Conservation (phyloP, 1,140 invertebrate genomes). For the Spodoptera litura region DNA sequence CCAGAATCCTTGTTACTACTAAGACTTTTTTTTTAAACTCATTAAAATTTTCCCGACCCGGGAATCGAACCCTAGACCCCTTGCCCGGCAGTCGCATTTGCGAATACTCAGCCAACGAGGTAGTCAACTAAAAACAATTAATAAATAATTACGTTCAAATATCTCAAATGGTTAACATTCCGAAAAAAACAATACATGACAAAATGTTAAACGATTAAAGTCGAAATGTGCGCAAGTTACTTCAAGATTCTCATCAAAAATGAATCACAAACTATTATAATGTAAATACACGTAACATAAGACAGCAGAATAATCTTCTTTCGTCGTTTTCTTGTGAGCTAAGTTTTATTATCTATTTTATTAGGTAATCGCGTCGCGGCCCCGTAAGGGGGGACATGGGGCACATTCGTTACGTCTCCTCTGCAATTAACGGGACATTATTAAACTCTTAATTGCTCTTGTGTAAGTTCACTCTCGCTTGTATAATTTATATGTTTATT, state of each 20-base stretch:
- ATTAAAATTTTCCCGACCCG: too few relatives aligned
- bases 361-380: constrained; percentile 57
- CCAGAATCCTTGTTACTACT: too few relatives aligned
- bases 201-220: too few relatives aligned
- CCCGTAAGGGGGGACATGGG: constrained; percentile 60
- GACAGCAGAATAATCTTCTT: not conserved
- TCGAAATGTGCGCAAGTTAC: too few relatives aligned
- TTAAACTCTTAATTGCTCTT: constrained; percentile 67
- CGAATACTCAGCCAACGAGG: too few relatives aligned
- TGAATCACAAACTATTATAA: not conserved
- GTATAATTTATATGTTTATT: constrained; percentile 52
- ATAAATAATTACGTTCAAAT: too few relatives aligned
- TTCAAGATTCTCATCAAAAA: too few relatives aligned
- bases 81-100: too few relatives aligned
- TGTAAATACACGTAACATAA: not conserved
- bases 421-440: constrained; percentile 72
- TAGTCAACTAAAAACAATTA: too few relatives aligned
- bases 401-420: constrained; percentile 70
- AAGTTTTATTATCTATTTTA: constrained; percentile 61
- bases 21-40: too few relatives aligned
- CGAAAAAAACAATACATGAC: not conserved
- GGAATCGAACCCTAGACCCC: too few relatives aligned
- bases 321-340: constrained; percentile 15
- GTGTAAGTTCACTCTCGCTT: constrained; percentile 60
- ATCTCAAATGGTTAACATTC: too few relatives aligned